Conservation (phyloP, 2,797 vertebrate species). For the Myotis planiceps region DNA sequence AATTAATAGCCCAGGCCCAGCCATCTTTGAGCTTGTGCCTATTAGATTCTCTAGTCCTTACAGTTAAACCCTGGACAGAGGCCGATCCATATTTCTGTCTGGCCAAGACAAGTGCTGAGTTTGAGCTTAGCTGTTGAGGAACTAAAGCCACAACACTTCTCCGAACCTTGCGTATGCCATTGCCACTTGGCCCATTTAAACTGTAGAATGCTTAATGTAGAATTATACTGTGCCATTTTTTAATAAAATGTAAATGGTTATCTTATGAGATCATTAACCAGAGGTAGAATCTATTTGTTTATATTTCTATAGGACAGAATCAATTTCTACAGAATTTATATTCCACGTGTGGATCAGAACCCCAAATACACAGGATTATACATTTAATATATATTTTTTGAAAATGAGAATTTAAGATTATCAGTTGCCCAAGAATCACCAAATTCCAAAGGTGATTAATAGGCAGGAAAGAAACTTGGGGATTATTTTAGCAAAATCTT, state of each 20-base stretch:
- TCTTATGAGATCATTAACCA: not conserved
- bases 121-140: slow-evolving; percentile 13
- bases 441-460: slow-evolving; percentile 17
- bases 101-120: not conserved
- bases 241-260: slow-evolving; percentile 21
- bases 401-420: slow-evolving; percentile 28
- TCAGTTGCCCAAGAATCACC: not conserved
- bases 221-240: not conserved
- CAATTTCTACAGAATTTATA: not conserved
- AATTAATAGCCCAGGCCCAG: not conserved
- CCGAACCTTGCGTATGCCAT: not conserved
- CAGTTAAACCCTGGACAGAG: not conserved
- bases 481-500: slow-evolving; percentile 44
- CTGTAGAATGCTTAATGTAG: slow-evolving; percentile 38
- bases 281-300: not conserved
- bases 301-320: not conserved
- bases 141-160: not conserved
- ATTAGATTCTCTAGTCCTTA: not conserved
- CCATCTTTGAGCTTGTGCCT: not conserved
- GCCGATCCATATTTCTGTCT: not conserved
- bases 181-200: slow-evolving; percentile 12
- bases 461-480: not conserved
- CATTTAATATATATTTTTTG: not conserved
- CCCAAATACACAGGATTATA: not conserved
- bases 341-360: not conserved